Conservation (phyloP, 2,797 vertebrate species). For the Malacoctenus gilli region DNA sequence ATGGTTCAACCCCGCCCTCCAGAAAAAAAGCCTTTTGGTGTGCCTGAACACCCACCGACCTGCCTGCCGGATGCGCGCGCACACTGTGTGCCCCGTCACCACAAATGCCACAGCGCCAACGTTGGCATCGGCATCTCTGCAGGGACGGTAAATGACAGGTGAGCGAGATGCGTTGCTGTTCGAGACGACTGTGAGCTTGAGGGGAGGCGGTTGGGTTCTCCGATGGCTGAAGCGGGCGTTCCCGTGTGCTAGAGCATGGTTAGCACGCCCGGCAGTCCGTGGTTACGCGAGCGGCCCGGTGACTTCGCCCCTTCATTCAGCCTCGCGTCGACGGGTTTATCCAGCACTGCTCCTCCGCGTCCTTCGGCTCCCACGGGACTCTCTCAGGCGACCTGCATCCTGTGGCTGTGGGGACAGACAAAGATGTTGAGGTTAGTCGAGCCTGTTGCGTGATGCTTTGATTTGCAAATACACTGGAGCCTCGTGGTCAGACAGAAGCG, state of each 20-base stretch:
- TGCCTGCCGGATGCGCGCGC: conserved; percentile 51
- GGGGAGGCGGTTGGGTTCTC: conserved; percentile 26
- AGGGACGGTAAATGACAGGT: conserved; percentile 34
- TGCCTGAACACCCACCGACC: conserved; percentile 56
- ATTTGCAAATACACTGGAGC: conserved; percentile 14
- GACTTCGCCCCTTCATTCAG: conserved; percentile 41
- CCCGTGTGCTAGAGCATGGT: conserved; percentile 67
- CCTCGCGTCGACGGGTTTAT: conserved; percentile 17
- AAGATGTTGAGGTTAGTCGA: conserved; percentile 22
- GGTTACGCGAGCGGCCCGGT: background rate
- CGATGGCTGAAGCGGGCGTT: conserved; percentile 39
- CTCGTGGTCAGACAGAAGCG: conserved; percentile 6
- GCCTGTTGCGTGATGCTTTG: conserved; percentile 2
- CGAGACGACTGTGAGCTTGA: conserved; percentile 16
- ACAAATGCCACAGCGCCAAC: conserved; percentile 61
- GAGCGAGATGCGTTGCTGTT: background rate
- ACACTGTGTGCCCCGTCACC: conserved; percentile 66
- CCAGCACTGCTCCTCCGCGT: conserved; percentile 22
- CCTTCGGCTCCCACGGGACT: conserved; percentile 36
- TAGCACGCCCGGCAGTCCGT: conserved; percentile 18
- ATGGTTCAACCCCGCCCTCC: conserved; percentile 81
- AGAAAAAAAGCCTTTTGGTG: conserved; percentile 45
- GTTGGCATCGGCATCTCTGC: conserved; percentile 63
- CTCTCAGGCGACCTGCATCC: conserved; percentile 44
- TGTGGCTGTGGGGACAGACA: conserved; percentile 61